Base-by-base conservation (phyloP, 2,113 vertebrate genomes). In the Bucco capensis region DNA sequence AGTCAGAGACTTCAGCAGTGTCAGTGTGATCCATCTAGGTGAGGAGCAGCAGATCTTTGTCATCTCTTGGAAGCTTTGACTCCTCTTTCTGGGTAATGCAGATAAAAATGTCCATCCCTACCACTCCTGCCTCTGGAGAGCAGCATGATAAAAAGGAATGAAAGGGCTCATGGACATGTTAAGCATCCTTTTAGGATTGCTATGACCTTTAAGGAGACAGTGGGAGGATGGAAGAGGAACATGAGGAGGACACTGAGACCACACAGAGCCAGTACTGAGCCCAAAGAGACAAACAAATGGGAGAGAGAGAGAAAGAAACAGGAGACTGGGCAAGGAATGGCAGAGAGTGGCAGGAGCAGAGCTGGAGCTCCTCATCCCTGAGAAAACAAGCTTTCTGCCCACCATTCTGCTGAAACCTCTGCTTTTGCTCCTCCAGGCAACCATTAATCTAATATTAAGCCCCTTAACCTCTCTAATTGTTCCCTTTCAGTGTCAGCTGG, bases 381-480 rank as follows among this genome's bases (percentile, higher is more conserved):
- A 92, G 70, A 73, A 46, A 92, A 27, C 10, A 23, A 92, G 65
- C 53, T 64, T 93, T 70, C 81, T 91, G 84, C 7, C 31, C 72
- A 69, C 83, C 87, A 61, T 93, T 94, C 87, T 93, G 93, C 83
- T 94, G 94, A 95, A 97, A 96, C 79, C 95, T 90, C 89, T 93
- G 94, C 93, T 91, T 96, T 96, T 95, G 80, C 54, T 96, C 90
- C 94, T 93, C 86, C 80, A 76, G 96, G 95, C 87, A 91, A 93
- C 88, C 93, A 88, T 92, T 96, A 94, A 97, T 96, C 95, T 96
- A 96, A 96, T 96, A 96, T 88, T 85, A 95, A 97, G 87, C 92
- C 96, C 95, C 93, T 91, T 96, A 95, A 95, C 95, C 95, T 96
- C 91, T 96, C 92, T 97, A 96, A 97, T 92, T 96, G 96, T 96